A percentile compares a stretch with the other conserved stretches of the same genome.
Conservation (phyloP, 2,797 vertebrate genomes). For the Vipera latastei region DNA sequence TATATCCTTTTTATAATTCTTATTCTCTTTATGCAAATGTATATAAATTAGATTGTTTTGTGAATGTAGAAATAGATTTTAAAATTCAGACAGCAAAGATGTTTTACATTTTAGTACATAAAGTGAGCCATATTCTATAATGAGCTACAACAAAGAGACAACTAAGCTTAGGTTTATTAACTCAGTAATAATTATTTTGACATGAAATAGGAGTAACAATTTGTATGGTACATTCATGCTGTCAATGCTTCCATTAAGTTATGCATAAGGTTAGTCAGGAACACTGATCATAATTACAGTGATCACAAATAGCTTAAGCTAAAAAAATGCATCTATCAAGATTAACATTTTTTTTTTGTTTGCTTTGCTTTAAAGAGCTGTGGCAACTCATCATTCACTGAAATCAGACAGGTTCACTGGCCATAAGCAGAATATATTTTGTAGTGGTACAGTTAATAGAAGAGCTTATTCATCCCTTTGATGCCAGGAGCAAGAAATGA, state of each 20-base stretch:
- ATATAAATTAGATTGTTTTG: neutral
- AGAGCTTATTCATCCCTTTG: neutral
- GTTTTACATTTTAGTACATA: neutral
- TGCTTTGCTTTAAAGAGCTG: neutral
- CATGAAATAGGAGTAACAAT: neutral
- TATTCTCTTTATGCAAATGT: neutral
- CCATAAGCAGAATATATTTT: neutral
- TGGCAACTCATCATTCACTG: neutral
- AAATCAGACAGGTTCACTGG: neutral
- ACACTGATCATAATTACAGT: neutral
- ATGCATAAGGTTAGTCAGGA: neutral
- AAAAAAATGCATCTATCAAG: neutral
- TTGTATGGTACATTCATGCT: neutral
- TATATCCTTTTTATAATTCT: neutral
- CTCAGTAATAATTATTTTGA: neutral
- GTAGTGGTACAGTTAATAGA: neutral
- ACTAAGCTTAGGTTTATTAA: neutral
- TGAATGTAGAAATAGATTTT: neutral
- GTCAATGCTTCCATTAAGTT: neutral
- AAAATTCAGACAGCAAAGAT: neutral
- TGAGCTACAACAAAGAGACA: neutral
- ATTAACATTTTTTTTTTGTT: neutral
- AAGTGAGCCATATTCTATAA: neutral
- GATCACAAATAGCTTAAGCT: neutral
- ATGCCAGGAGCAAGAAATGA: neutral